Evolutionary conservation across 1,140 invertebrate genomes (phyloP).

Genomic region (Amphibalanus amphitrite): DNA sequence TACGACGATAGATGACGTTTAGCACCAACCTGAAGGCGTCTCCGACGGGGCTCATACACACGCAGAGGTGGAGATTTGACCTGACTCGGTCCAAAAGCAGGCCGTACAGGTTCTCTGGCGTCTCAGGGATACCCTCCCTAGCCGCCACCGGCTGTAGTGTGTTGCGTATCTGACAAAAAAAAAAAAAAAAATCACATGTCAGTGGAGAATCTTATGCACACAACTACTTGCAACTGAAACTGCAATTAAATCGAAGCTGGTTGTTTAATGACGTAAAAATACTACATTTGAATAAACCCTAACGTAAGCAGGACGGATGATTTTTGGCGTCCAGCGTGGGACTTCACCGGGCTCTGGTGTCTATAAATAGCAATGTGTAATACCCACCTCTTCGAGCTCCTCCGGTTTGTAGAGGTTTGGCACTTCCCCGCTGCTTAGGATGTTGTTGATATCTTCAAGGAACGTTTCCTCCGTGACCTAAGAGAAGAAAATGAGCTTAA

Average conservation of each 20-base stretch:
- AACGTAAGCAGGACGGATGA: no score
- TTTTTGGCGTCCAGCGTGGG: no score
- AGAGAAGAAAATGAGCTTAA: no score
- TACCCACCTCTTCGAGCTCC: slow-evolving; percentile 31
- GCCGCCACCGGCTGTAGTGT: slow-evolving; percentile 44
- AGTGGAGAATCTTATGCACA: no score
- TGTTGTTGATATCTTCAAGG: slow-evolving; percentile 82
- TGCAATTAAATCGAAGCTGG: no score
- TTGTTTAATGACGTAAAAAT: no score
- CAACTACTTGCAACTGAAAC: no score
- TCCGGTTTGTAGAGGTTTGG: slow-evolving; percentile 76
- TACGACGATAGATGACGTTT: no score
- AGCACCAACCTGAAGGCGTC: slow-evolving; percentile 43
- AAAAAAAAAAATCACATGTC: no score
- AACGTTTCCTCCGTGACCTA: slow-evolving; percentile 86
- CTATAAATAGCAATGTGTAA: no score
- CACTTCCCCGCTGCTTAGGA: slow-evolving; percentile 82
- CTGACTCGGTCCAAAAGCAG: slow-evolving; percentile 58
- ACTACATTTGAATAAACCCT: no score
- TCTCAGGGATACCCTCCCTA: slow-evolving; percentile 42
- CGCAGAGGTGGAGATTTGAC: slow-evolving; percentile 55
- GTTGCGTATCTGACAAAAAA: slow-evolving; percentile 41
- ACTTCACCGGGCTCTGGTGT: no score
- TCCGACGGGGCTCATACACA: slow-evolving; percentile 73
- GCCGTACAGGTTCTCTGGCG: slow-evolving; percentile 44